phyloP scores from a whole-genome alignment of 2,113 vertebrate genomes.

The Phocoena phocoena region DNA sequence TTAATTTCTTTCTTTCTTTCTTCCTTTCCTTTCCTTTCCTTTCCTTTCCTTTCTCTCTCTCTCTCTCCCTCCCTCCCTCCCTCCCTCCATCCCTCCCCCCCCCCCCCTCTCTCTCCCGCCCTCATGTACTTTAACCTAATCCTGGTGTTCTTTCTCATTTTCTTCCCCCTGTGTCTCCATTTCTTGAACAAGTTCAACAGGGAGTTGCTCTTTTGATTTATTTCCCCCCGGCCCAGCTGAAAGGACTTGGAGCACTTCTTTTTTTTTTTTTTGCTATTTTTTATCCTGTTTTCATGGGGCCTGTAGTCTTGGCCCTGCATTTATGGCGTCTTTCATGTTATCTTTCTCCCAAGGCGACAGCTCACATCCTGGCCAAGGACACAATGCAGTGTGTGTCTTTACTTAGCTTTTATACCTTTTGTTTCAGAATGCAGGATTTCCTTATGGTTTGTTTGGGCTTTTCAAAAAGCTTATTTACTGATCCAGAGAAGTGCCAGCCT shows the following conservation, averaged over 20 bases:
- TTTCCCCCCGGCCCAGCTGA: neutral
- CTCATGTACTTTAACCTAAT: neutral
- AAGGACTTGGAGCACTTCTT: neutral
- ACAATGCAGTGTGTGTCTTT: conserved; percentile 46
- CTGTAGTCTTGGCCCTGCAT: neutral
- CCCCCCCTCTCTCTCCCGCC: neutral
- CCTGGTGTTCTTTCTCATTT: neutral
- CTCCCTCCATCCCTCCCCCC: rapidly evolving
- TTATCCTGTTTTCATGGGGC: conserved; percentile 4
- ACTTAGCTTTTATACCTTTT: conserved; percentile 59
- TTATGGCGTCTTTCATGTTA: neutral
- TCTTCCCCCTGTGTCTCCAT: neutral
- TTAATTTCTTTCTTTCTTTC: too few species aligned
- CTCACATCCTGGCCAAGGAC: conserved; percentile 45
- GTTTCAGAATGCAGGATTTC: conserved; percentile 71
- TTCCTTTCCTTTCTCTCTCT: too few species aligned
- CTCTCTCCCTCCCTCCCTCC: rapidly evolving
- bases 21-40: too few species aligned
- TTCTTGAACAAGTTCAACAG: neutral
- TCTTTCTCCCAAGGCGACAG: conserved; percentile 52
- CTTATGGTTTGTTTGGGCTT: conserved; percentile 73
- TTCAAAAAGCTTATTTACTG: conserved; percentile 53
- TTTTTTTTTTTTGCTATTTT: neutral
- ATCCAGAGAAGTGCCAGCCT: conserved; percentile 57
- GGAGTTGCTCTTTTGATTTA: neutral